These are phyloP conservation scores for Madoqua kirkii DNA, from an alignment of 2,113 vertebrate genomes.

Conservation along the genomic window DNA sequence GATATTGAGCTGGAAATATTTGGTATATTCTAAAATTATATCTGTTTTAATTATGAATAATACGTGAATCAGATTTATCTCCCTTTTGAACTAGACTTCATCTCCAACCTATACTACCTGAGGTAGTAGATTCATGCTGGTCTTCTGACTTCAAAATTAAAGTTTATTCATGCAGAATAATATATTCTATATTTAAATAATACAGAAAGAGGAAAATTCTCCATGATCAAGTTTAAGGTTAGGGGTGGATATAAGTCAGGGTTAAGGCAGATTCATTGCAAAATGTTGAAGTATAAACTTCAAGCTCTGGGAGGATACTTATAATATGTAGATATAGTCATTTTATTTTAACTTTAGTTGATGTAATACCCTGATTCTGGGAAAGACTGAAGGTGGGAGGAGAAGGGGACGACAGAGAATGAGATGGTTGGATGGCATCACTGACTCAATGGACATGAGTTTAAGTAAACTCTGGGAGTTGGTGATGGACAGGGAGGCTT, in stretches of 20 bases:
- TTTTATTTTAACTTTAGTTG: not conserved
- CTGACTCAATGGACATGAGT: not conserved
- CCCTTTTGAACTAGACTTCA: slow-evolving; percentile 14
- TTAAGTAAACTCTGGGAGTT: not conserved
- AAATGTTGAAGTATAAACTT: not conserved
- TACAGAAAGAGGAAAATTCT: not conserved
- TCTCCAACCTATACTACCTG: not conserved
- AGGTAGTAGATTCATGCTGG: not conserved
- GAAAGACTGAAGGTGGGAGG: not conserved
- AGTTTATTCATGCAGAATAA: not conserved
- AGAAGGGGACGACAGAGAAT: not conserved
- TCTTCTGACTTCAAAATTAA: slow-evolving; percentile 1
- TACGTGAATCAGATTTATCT: not conserved
- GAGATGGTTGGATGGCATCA: not conserved
- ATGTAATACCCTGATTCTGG: not conserved
- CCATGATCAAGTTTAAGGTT: not conserved
- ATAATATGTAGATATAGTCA: not conserved
- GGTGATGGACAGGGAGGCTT: not conserved
- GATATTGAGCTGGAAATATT: not conserved
- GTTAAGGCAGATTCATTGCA: not conserved
- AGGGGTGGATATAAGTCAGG: not conserved
- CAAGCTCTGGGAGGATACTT: not conserved
- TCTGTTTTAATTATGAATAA: slow-evolving; percentile 44
- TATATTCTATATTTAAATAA: slow-evolving; percentile 10
- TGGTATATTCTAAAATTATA: not conserved